Percentiles rank a stretch among this genome's conserved stretches.
Evolutionary conservation across 2,888 invertebrate species (phyloP).

Genomic region (Tinea pellionella): DNA sequence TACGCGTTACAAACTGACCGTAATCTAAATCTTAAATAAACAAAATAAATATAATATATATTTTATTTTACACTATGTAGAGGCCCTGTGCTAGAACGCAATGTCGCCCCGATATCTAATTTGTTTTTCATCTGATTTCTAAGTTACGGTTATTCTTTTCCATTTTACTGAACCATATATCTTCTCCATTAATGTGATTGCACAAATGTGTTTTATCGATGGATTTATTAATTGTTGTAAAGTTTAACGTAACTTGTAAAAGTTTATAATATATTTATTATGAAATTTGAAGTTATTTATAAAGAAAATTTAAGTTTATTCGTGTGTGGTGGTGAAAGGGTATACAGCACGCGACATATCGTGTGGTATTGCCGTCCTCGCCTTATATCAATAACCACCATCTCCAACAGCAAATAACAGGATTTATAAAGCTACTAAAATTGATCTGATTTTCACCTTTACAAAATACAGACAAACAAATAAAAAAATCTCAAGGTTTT

Average conservation of each 20-base stretch:
- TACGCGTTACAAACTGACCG: too few species aligned
- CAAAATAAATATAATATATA: too few species aligned
- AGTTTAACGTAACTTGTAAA: neutral
- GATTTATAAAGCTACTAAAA: neutral
- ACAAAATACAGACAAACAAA: too few species aligned
- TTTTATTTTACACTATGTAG: too few species aligned
- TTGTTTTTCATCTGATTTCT: neutral
- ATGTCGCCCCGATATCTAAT: neutral
- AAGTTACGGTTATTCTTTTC: conserved; percentile 7
- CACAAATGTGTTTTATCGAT: neutral
- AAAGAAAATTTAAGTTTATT: neutral
- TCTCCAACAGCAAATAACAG: neutral
- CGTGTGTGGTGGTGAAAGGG: conserved; percentile 10
- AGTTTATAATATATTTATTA: neutral
- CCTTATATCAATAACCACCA: neutral
- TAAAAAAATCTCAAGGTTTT: too few species aligned
- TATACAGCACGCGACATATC: conserved; percentile 1
- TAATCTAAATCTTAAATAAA: too few species aligned
- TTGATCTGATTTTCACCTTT: neutral
- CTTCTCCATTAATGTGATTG: neutral
- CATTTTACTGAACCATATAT: neutral
- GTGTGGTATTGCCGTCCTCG: conserved; percentile 4
- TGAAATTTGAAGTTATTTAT: neutral
- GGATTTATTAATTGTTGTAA: neutral
- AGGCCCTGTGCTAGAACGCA: neutral